Evolutionary conservation across 2,797 vertebrate species (phyloP).

Genomic region (Gallinago solitaria): DNA sequence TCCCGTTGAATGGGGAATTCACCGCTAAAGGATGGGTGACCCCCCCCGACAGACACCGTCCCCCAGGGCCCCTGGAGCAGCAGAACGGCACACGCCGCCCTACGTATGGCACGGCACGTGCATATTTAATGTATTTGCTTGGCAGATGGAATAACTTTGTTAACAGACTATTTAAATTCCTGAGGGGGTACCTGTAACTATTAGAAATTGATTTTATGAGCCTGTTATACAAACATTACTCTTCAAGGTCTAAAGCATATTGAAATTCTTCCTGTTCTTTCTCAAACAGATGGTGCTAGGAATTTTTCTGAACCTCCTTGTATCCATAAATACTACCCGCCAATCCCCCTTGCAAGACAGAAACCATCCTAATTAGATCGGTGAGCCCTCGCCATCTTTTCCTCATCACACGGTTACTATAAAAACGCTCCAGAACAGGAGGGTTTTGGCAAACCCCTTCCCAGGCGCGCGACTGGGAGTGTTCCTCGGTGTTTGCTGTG

Average conservation of each 20-base stretch:
- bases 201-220: slow-evolving; percentile 80
- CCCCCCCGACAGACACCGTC: neutral
- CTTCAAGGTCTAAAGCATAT: slow-evolving; percentile 76
- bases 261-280: slow-evolving; percentile 80
- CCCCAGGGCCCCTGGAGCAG: rapidly evolving
- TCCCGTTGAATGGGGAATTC: rapidly evolving
- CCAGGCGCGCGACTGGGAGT: neutral
- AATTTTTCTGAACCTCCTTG: slow-evolving; percentile 75
- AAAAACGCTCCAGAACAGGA: slow-evolving; percentile 37
- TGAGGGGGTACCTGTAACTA: slow-evolving; percentile 78
- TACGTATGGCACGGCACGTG: neutral
- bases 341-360: slow-evolving; percentile 69
- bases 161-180: slow-evolving; percentile 77
- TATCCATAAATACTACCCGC: slow-evolving; percentile 79
- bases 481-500: slow-evolving; percentile 24
- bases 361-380: slow-evolving; percentile 70
- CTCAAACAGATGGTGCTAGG: slow-evolving; percentile 80
- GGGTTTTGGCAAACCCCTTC: slow-evolving; percentile 38
- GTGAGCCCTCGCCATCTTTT: slow-evolving; percentile 57
- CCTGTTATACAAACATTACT: slow-evolving; percentile 75
- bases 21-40: rapidly evolving
- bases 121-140: slow-evolving; percentile 60
- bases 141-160: slow-evolving; percentile 77
- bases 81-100: neutral
- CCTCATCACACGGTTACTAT: slow-evolving; percentile 49